Base-by-base conservation (phyloP, 2,797 vertebrate genomes). In the Merluccius polli region DNA sequence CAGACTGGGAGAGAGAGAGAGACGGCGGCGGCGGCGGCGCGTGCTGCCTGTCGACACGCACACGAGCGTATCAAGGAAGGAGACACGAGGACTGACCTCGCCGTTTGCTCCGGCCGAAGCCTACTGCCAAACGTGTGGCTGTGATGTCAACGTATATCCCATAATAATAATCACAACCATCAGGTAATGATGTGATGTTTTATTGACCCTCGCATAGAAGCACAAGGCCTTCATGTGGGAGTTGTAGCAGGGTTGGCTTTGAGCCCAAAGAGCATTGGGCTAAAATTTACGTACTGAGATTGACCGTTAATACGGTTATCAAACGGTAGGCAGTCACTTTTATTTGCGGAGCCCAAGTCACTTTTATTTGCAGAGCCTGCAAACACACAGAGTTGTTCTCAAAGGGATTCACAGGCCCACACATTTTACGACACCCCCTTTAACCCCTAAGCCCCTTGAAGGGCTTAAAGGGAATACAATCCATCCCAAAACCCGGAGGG, bases 151-250 rank as follows among this genome's bases (percentile, higher is more conserved):
- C 12, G 24, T 65, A 27, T 27, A 65, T 27, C 24, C 59, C 9
- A 27, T 27, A 12, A 65, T 65, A 11, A 65, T 24, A 65, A 12
- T 38, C 3, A 3, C 33, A 38, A 24, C 12, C n/a, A 27, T 27
- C 0, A 24, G 24, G 59, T 29, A 24, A 59, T 59, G 10, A 59
- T 59, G n/a, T 10, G 68, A 59, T 35, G 32, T 75, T 4, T 72
- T 73, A 90, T 83, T 82, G 82, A 87, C 85, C 21, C 7, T 27
- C 41, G 76, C 32, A 72, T 29, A 80, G 72, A 77, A 74, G 79
- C 15, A 18, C 18, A 72, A 83, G 59, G 73, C 68, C 52, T 68
- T 73, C 68, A 70, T 10, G 31, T 30, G 24, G 16, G 0, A n/a
- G 10, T 32, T 73, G 24, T 21, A 52, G 27, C 31, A 74, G 72